Base-by-base conservation (phyloP, 2,113 vertebrate species). In the Lamprologus callipterus region DNA sequence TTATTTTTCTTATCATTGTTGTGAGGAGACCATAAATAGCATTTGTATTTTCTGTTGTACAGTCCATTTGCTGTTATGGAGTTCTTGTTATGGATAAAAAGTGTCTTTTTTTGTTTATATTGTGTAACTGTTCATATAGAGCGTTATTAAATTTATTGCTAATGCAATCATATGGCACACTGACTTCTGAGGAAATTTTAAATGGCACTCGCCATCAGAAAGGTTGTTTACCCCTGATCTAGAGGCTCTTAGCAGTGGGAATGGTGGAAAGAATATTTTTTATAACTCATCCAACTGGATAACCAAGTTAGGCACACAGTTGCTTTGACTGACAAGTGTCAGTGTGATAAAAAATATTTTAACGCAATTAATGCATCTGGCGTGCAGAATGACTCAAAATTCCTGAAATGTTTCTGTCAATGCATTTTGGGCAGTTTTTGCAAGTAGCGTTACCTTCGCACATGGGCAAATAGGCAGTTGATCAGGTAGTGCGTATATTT, bases 281-380 rank as follows among this genome's bases (percentile, higher is more conserved):
- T 65, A 65, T 37, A 65, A 65, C 17, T 65, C 60, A 65, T 65
- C 17, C 17, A 65, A 11, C 60, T 65, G 17, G 60, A 37, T 37
- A 63, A 63, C 17, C 31, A 19, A 63, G 58, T 63, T 35, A 33
- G 28, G 28, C 28, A 63, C 33, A 35, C 8, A 13, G 33, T 37
- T 8, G 11, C 35, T 37, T 68, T 40, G 17, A 21, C 11, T 40
- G 35, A 40, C 35, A 68, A 33, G 35, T 40, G 35, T 23, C 53
- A 54, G 6, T 23, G 10, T 12, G n/a, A 54, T 54, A 3, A 23
- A 12, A 54, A 54, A 1, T 0, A 1, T 1, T 1, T 0, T 1
- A 54, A 55, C 1, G n/a, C 53, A 23, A 55, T 23, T 55, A 55
- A 54, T 12, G n/a, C 53, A 54, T 54, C 53, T 23, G 53, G n/a